Base-by-base conservation (phyloP, 2,888 invertebrate genomes). In the Perizoma affinitatum region DNA sequence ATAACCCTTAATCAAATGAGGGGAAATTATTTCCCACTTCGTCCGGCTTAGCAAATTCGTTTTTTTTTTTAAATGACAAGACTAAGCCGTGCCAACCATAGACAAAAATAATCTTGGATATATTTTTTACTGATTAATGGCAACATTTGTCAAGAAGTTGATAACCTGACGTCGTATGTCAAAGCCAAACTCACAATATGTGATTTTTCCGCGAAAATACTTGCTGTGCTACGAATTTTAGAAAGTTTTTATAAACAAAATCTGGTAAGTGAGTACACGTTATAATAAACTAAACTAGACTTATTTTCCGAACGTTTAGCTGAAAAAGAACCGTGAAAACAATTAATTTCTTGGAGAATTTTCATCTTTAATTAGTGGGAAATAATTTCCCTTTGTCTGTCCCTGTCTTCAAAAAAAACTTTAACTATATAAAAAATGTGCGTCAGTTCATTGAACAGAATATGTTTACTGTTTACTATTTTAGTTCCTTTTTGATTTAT, bases 311-410 rank as follows among this genome's bases (percentile, higher is more conserved):
- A 54, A 54, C 57, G 57, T 57, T 57, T 57, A 57, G 46, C 46
- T 57, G 51, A 51, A 57, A 56, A 51, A 57, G 51, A 57, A 57
- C 51, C 57, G 10, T 57, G 51, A 57, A 51, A 57, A 58, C 52
- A 47, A 58, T 58, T 58, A 35, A 52, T 58, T 58, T 58, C 58
- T 58, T 58, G 58, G 52, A 58, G 58, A 58, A 50, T 51, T 59
- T 59, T 59, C 45, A 54, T 46, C 59, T 52, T 60, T 44, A 50
- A 46, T 60, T 60, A 60, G 60, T 60, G 55, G 60, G 55, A 60
- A 60, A 60, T 55, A 60, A 55, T 55, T 55, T 51, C 60, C 59
- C 54, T n/a, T 58, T 54, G 53, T 58, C 11, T 59, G 59, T 54
- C 54, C 38, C 38, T 50, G 56, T 48, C 48, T 56, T 56, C 48